Evolutionary conservation across 2,113 vertebrate species (phyloP).

Genomic region (Cyprinus carpio): DNA sequence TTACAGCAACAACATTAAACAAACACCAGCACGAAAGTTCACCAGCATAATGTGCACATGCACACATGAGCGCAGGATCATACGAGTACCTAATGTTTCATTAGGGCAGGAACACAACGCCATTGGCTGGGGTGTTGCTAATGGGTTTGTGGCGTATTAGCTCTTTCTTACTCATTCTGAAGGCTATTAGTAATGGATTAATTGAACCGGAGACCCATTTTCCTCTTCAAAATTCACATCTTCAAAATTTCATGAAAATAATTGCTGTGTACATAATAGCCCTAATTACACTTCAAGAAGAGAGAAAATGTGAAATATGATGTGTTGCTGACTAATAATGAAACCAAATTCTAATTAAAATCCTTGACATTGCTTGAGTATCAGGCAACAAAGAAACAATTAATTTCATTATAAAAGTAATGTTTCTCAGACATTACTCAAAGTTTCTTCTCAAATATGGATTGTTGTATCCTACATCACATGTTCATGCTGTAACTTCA

Average conservation of each 20-base stretch:
- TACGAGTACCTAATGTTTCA: constrained; percentile 10
- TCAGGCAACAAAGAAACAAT: constrained; percentile 52
- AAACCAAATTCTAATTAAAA: constrained; percentile 50
- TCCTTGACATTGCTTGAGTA: constrained; percentile 40
- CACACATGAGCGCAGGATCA: not conserved
- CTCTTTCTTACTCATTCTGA: constrained; percentile 24
- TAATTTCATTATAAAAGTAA: constrained; percentile 52
- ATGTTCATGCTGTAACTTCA: not conserved
- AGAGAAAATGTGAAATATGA: constrained; percentile 43
- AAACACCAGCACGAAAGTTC: constrained; percentile 5
- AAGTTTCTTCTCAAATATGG: not conserved
- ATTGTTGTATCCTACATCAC: not conserved
- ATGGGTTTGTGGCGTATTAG: not conserved
- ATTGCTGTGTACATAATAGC: constrained; percentile 47
- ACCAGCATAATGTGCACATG: not conserved
- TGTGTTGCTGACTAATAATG: constrained; percentile 50
- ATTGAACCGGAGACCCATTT: constrained; percentile 42
- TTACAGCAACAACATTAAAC: constrained; percentile 40
- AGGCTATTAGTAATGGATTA: constrained; percentile 40
- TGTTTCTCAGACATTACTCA: not conserved
- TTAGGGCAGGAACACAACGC: constrained; percentile 8
- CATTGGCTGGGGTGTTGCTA: not conserved
- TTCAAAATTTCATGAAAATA: constrained; percentile 52
- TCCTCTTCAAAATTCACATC: constrained; percentile 46
- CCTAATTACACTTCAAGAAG: constrained; percentile 49